Conservation (phyloP, 1,140 invertebrate genomes). For the Formica selysi region DNA sequence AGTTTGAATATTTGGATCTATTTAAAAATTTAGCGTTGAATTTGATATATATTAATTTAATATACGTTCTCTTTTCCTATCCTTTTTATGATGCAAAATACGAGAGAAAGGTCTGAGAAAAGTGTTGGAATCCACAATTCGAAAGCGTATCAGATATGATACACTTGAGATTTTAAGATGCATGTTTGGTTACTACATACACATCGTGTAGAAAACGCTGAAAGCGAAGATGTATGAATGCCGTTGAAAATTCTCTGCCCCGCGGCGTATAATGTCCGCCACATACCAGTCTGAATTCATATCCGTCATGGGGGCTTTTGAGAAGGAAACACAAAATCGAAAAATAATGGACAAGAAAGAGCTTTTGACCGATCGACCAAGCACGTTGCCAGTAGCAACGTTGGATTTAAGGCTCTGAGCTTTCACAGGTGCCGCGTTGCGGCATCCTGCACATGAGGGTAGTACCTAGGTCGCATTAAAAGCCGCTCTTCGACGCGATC, state of each 20-base stretch:
- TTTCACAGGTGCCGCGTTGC: slow-evolving; percentile 63
- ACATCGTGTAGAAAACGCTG: slow-evolving; percentile 14
- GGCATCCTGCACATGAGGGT: slow-evolving; percentile 34
- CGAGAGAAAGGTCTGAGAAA: not conserved
- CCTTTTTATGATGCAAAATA: not conserved
- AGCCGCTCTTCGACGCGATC: slow-evolving; percentile 57
- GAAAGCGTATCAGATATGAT: slow-evolving; percentile 21
- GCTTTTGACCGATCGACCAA: slow-evolving; percentile 81
- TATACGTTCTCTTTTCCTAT: not conserved
- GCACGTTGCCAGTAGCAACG: slow-evolving; percentile 80
- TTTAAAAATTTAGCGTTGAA: not conserved
- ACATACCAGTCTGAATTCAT: slow-evolving; percentile 46
- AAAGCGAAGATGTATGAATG: slow-evolving; percentile 49
- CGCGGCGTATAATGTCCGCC: slow-evolving; percentile 21
- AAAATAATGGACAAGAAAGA: slow-evolving; percentile 72
- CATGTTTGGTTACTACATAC: slow-evolving; percentile 25
- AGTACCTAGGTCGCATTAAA: slow-evolving; percentile 62
- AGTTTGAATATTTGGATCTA: not conserved
- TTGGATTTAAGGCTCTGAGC: slow-evolving; percentile 74
- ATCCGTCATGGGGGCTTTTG: slow-evolving; percentile 48
- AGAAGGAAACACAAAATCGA: slow-evolving; percentile 62
- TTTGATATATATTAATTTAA: not conserved
- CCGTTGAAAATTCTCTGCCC: slow-evolving; percentile 47
- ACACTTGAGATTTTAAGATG: slow-evolving; percentile 44
- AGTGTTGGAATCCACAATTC: not conserved